These are phyloP conservation scores for Rhynchotus rufescens DNA, from an alignment of 2,797 vertebrate species.

Conservation along the genomic window DNA sequence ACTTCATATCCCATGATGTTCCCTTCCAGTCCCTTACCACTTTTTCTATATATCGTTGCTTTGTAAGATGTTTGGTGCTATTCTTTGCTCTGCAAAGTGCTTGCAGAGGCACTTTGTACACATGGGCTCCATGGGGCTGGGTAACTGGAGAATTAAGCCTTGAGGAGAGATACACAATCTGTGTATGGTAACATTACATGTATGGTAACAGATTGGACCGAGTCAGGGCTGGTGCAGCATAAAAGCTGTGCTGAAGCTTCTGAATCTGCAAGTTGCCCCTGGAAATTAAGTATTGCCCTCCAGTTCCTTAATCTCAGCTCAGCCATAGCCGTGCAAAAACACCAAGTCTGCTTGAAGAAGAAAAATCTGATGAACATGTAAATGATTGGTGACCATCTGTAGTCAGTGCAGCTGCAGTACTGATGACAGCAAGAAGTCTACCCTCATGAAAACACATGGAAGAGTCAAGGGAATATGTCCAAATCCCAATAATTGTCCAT, in stretches of 20 bases:
- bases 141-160: neutral
- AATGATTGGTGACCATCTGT: neutral
- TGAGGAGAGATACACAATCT: neutral
- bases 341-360: neutral
- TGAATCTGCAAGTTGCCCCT: neutral
- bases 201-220: neutral
- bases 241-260: neutral
- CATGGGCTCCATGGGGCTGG: neutral
- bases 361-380: rapidly evolving
- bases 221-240: neutral
- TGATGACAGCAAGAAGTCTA: neutral
- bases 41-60: rapidly evolving
- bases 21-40: neutral
- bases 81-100: neutral
- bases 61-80: neutral
- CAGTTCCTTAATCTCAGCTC: neutral
- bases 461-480: neutral
- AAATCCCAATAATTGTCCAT: neutral
- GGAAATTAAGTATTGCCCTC: neutral
- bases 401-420: neutral
- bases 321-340: neutral
- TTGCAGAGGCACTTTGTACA: neutral
- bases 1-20: neutral
- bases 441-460: neutral
- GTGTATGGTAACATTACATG: no score